Conservation (phyloP, 2,113 vertebrate species). For the Peromyscus maniculatus region DNA sequence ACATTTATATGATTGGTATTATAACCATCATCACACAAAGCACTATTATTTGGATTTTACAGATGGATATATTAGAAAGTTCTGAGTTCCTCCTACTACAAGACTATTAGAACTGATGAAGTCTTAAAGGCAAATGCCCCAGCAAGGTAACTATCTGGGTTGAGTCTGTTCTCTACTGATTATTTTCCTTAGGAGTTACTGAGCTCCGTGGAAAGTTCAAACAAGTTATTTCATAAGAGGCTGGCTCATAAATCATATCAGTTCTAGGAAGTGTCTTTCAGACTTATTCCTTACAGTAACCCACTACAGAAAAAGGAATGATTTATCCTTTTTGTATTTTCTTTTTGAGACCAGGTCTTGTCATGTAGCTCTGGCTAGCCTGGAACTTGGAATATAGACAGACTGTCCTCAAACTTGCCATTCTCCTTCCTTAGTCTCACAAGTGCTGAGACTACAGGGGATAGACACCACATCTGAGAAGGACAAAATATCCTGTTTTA, state of each 20-base stretch:
- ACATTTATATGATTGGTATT: constrained; percentile 30
- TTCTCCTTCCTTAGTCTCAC: not conserved
- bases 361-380: not conserved
- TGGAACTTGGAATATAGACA: not conserved
- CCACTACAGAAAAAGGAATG: constrained; percentile 54
- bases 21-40: constrained; percentile 39
- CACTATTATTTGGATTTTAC: constrained; percentile 53
- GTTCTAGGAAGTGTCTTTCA: not conserved
- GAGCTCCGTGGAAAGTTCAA: constrained; percentile 35
- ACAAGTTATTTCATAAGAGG: constrained; percentile 31
- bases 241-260: constrained; percentile 41
- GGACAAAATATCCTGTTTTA: not conserved
- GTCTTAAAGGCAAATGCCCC: not conserved
- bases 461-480: not conserved
- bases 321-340: constrained; percentile 11
- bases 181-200: not conserved
- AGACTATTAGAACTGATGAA: constrained; percentile 36
- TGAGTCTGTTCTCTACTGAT: not conserved
- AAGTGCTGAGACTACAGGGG: not conserved
- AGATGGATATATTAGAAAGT: not conserved
- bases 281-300: not conserved
- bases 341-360: not conserved
- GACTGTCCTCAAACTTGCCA: not conserved
- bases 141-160: not conserved
- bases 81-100: not conserved